A percentile compares a stretch with the other conserved stretches of the same genome.
These are phyloP conservation scores for Molothrus ater DNA, from an alignment of 2,797 vertebrate genomes.

Conservation along the genomic window DNA sequence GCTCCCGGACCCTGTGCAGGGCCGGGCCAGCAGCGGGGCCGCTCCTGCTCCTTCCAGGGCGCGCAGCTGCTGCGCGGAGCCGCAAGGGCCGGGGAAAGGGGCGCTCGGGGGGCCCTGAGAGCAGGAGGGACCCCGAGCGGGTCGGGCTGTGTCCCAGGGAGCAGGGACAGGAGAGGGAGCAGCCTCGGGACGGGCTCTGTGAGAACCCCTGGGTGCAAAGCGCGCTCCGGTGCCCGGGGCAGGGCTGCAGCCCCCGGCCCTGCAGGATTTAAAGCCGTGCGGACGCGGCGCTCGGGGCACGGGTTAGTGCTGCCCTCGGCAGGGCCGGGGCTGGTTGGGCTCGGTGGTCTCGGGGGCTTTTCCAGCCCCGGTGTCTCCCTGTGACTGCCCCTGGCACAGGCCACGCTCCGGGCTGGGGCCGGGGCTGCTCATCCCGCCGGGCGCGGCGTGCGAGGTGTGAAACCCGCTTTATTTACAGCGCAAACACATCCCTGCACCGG, in stretches of 20 bases:
- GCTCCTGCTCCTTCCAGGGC: accelerated
- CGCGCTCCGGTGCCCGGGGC: background rate
- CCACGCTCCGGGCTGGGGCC: background rate
- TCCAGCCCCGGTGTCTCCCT: background rate
- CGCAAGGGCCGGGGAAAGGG: background rate
- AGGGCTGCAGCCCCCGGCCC: background rate
- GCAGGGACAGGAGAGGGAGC: background rate
- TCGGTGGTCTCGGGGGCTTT: background rate
- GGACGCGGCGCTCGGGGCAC: background rate
- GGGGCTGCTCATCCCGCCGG: no score
- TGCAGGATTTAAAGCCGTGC: accelerated
- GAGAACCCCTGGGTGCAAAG: background rate
- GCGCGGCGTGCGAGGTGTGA: no score
- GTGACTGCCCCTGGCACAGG: no score
- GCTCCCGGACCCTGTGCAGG: accelerated
- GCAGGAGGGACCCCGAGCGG: background rate
- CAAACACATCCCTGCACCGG: accelerated
- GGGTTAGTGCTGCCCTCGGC: background rate
- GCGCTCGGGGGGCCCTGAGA: background rate
- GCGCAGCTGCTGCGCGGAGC: accelerated
- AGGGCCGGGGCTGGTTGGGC: background rate
- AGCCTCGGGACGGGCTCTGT: background rate
- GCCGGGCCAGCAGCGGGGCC: background rate
- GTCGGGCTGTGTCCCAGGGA: background rate
- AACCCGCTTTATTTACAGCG: background rate